Percentiles rank a stretch among this genome's conserved stretches.
Evolutionary conservation across 2,797 vertebrate genomes (phyloP).

Genomic region (Rhincodon typus): DNA sequence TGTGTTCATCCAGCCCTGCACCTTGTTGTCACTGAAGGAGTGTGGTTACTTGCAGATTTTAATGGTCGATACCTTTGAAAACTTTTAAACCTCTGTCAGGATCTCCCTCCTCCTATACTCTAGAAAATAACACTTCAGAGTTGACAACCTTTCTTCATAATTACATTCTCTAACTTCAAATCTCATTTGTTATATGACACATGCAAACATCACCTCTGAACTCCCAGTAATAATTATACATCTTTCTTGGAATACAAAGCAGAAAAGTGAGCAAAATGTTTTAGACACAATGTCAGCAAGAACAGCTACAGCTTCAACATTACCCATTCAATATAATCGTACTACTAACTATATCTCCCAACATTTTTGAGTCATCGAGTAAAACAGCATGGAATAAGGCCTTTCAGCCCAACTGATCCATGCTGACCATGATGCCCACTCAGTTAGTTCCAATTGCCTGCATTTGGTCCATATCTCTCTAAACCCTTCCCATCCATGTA

Average conservation of each 20-base stretch:
- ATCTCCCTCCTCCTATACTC: background rate
- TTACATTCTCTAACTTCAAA: background rate
- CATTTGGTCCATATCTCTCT: no score
- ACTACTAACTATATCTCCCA: background rate
- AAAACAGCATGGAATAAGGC: no score
- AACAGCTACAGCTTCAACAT: background rate
- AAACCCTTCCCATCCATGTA: no score
- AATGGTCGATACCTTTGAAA: background rate
- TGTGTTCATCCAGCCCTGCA: no score
- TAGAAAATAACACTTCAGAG: background rate
- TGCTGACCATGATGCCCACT: no score
- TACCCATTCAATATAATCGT: background rate
- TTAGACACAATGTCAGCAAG: background rate
- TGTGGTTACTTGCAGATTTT: background rate
- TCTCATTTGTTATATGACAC: background rate
- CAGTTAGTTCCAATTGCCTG: no score
- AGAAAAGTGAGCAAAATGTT: background rate
- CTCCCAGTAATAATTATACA: background rate
- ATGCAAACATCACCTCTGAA: background rate
- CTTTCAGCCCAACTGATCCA: no score
- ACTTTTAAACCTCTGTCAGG: background rate
- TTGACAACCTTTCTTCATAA: background rate
- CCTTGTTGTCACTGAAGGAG: background rate
- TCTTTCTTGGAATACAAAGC: background rate
- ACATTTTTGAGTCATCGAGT: no score